A percentile compares a stretch with the other conserved stretches of the same genome.
phyloP scores from a whole-genome alignment of 2,797 vertebrate species.

The Halcyon leucocephala region DNA sequence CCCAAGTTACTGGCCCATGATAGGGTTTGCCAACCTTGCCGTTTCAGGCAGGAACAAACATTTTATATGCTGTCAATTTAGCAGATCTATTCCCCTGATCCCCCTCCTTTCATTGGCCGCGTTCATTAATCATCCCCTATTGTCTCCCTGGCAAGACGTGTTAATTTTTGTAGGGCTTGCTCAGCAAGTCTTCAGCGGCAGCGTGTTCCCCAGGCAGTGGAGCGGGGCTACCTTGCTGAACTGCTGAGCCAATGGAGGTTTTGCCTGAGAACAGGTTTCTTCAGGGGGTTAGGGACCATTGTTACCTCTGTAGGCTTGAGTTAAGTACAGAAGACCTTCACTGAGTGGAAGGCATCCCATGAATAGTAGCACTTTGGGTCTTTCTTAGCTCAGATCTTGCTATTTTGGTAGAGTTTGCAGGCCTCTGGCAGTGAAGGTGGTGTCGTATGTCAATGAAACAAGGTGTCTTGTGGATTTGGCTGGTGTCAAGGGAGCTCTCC shows the following conservation, averaged over 20 bases:
- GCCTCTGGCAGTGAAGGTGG: neutral
- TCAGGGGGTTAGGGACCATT: accelerated
- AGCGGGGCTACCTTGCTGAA: neutral
- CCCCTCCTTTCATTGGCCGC: neutral
- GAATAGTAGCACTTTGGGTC: neutral
- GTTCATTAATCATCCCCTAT: constrained; percentile 22
- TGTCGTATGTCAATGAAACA: neutral
- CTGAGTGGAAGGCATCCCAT: neutral
- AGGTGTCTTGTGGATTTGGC: neutral
- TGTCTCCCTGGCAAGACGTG: neutral
- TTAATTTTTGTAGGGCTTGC: constrained; percentile 12
- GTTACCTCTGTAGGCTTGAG: neutral
- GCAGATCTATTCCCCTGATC: neutral
- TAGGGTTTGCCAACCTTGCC: constrained; percentile 45
- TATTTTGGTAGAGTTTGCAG: neutral
- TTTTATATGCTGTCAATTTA: constrained; percentile 51
- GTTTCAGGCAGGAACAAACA: constrained; percentile 41
- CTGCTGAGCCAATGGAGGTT: neutral
- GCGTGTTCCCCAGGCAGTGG: neutral
- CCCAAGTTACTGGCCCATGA: constrained; percentile 48
- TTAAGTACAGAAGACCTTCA: neutral
- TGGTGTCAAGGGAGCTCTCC: neutral
- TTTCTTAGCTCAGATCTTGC: neutral
- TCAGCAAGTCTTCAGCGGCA: neutral
- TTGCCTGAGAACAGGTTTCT: neutral